Conservation (phyloP, 2,888 invertebrate genomes). For the Drosophila flavopinicola region DNA sequence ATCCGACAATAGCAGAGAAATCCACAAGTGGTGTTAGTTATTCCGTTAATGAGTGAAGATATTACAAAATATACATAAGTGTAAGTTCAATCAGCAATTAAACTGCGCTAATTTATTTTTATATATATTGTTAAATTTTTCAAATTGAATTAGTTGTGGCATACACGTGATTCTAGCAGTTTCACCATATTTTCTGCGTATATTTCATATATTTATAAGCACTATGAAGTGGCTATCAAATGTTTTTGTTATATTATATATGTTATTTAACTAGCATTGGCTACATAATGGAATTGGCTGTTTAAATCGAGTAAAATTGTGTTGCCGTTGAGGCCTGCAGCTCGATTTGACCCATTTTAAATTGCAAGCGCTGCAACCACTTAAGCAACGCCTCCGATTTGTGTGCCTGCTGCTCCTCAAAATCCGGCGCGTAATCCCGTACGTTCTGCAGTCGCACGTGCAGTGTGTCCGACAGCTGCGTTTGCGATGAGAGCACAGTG, state of each 20-base stretch:
- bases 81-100: not conserved
- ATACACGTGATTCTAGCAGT: slow-evolving; percentile 10
- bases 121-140: not conserved
- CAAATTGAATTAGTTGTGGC: not conserved
- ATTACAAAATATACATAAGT: too few relatives aligned
- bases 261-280: not conserved
- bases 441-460: slow-evolving; percentile 94
- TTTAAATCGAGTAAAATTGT: slow-evolving; percentile 92
- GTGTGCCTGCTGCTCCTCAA: slow-evolving; percentile 83
- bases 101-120: not conserved
- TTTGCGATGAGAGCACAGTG: slow-evolving; percentile 96
- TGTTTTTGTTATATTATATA: not conserved
- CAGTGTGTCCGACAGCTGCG: slow-evolving; percentile 95
- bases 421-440: slow-evolving; percentile 90
- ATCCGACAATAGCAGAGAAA: slow-evolving; percentile 74
- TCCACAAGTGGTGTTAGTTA: slow-evolving; percentile 67
- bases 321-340: slow-evolving; percentile 96
- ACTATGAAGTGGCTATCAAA: not conserved
- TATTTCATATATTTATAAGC: slow-evolving; percentile 8
- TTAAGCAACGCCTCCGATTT: slow-evolving; percentile 87
- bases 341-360: slow-evolving; percentile 99
- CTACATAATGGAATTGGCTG: too few relatives aligned
- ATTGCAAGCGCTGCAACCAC: slow-evolving; percentile 96
- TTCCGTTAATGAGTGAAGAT: slow-evolving; percentile 55
- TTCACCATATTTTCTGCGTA: slow-evolving; percentile 1